Evolutionary conservation across 2,797 vertebrate genomes (phyloP), one percentile per base, ranked within the genome.

Genomic region (Valencia hispanica): DNA sequence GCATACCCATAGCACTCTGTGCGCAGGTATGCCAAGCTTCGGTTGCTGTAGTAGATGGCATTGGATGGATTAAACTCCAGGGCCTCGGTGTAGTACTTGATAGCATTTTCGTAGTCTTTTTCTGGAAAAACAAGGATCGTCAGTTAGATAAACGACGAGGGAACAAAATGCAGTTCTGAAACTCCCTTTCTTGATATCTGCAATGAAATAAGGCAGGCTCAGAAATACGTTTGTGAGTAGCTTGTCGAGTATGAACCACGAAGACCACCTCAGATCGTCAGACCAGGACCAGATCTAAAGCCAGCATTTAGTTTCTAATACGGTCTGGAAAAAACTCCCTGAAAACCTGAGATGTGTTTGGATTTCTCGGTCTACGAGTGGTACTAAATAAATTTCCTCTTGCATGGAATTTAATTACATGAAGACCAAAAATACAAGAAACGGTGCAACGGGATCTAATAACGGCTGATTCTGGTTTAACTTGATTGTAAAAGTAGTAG

Each of bases 1-100:
- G 97, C 98, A 0, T 98, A 98, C 77, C 98, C 98, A 1, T 98
- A 99, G 94, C 97, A 98, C 91, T 99, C 98, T 0, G 97, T 97
- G 90, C 97, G 97, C 70, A 99, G 96, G 94, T 98, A 98, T 15
- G 97, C 97, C 96, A 99, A 90, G 92, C 97, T 99, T 36, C 97
- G 96, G 94, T 99, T 99, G 86, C 97, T 97, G 75, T 96, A 98
- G 94, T 97, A 98, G 92, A 99, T 94, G 89, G 98, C 97, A 74
- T 95, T 97, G 94, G 81, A 79, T 57, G 97, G 96, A 86, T 97
- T 97, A 91, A 98, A 91, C 47, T 97, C 97, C 75, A 99, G 90
- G 81, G 98, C 98, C 89, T 97, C 95, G 7, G 96, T 92, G 94
- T 99, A 99, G 91, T 92, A 97, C 92, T 97, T 96, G 91, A 99